phyloP scores from a whole-genome alignment of 2,888 invertebrate genomes.

The Eilema sororculum region DNA sequence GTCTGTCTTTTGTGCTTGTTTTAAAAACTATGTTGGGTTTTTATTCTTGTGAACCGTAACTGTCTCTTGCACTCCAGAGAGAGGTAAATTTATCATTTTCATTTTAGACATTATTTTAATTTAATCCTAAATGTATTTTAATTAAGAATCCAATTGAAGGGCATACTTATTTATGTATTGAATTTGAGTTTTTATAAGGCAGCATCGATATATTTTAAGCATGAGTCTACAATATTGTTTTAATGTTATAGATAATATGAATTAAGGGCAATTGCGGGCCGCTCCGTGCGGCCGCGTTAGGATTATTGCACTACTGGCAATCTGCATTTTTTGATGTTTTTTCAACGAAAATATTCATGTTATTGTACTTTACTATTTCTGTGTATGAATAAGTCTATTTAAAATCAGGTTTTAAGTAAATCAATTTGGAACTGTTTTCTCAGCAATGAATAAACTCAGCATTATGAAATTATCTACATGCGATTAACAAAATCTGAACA shows the following conservation, averaged over 20 bases:
- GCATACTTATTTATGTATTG: constrained; percentile 73
- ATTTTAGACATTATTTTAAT: constrained; percentile 75
- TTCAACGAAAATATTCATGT: constrained; percentile 83
- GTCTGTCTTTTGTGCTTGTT: constrained; percentile 5
- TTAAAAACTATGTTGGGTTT: not conserved
- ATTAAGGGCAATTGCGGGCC: constrained; percentile 74
- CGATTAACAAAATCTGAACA: constrained; percentile 73
- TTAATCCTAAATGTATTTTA: constrained; percentile 75
- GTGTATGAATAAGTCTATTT: constrained; percentile 81
- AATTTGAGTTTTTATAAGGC: constrained; percentile 76
- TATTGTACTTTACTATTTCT: constrained; percentile 81
- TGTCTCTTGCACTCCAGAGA: constrained; percentile 73
- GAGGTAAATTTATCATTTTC: constrained; percentile 74
- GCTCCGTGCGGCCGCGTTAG: constrained; percentile 51
- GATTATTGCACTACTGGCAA: constrained; percentile 73
- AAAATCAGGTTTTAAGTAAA: constrained; percentile 84
- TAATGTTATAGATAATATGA: constrained; percentile 73
- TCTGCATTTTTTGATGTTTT: constrained; percentile 84
- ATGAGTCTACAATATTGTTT: constrained; percentile 67
- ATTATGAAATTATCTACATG: constrained; percentile 80
- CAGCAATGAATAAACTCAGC: constrained; percentile 74
- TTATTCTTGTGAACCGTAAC: constrained; percentile 11
- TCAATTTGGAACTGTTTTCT: constrained; percentile 86
- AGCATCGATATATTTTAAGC: constrained; percentile 76
- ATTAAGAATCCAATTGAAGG: constrained; percentile 80